Conservation (phyloP, 2,113 vertebrate species). For the Holacanthus passer region DNA sequence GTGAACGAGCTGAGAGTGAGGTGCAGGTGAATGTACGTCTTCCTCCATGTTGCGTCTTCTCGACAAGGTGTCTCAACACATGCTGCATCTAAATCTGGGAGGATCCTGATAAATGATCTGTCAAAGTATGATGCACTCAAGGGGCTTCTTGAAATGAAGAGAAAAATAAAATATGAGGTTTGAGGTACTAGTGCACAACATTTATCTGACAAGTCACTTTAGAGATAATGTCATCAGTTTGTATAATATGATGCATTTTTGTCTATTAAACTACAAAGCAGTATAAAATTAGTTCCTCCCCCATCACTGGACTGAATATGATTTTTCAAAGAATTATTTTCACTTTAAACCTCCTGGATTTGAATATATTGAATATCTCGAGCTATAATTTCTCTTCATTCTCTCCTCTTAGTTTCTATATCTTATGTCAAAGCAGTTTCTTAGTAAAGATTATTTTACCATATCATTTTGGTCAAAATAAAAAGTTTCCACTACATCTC, state of each 20-base stretch:
- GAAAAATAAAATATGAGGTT: background rate
- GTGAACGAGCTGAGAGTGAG: background rate
- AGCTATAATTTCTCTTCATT: background rate
- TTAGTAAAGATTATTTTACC: background rate
- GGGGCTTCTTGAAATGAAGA: background rate
- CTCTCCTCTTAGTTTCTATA: background rate
- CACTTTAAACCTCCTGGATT: background rate
- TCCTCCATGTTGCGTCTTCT: background rate
- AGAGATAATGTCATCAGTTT: too few relatives aligned
- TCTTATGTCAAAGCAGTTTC: background rate
- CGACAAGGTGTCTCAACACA: background rate
- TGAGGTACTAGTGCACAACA: too few relatives aligned
- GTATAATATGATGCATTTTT: too few relatives aligned
- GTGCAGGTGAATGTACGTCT: conserved; percentile 7
- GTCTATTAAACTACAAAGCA: too few relatives aligned
- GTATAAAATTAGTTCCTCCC: too few relatives aligned
- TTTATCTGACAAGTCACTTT: too few relatives aligned
- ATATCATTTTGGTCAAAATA: too few relatives aligned
- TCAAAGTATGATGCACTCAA: background rate
- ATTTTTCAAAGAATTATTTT: too few relatives aligned
- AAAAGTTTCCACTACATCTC: background rate
- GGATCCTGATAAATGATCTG: background rate
- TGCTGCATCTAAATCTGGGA: background rate
- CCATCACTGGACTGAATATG: too few relatives aligned
- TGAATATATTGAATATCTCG: too few relatives aligned